These are phyloP conservation scores for Phyllotis vaccarum DNA, from an alignment of 2,797 vertebrate genomes.

Conservation along the genomic window DNA sequence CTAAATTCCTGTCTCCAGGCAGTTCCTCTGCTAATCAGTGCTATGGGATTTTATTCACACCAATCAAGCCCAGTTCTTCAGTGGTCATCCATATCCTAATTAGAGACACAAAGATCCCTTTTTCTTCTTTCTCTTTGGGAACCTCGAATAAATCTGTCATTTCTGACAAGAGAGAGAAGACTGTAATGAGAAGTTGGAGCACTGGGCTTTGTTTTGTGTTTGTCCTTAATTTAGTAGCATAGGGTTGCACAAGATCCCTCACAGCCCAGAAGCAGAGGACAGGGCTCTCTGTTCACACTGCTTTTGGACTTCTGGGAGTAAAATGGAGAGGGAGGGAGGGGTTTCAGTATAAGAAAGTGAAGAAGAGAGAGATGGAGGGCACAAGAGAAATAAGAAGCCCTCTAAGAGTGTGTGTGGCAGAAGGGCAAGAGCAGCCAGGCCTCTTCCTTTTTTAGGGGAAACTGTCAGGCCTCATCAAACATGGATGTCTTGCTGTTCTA, in stretches of 20 bases:
- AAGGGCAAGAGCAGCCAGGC: neutral
- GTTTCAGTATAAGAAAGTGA: neutral
- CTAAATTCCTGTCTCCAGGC: neutral
- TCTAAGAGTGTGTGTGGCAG: neutral
- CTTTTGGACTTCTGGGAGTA: neutral
- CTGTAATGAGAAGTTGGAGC: neutral
- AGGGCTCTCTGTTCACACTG: neutral
- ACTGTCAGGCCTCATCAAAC: neutral
- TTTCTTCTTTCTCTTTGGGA: neutral
- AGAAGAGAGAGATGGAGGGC: neutral
- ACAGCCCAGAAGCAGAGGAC: neutral
- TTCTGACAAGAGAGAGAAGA: neutral
- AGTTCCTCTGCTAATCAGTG: too few relatives aligned
- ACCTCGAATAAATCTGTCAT: conserved; percentile 3
- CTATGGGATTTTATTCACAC: neutral
- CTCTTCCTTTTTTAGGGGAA: neutral
- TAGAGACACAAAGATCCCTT: conserved; percentile 40
- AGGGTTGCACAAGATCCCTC: neutral
- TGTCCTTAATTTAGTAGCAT: neutral
- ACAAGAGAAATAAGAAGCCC: neutral
- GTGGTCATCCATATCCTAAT: neutral
- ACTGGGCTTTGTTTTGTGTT: neutral
- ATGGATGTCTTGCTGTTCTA: neutral
- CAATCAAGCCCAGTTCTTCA: neutral
- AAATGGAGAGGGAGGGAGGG: neutral